Evolutionary conservation across 2,797 vertebrate genomes (phyloP).

Genomic region (Pagetopsis macropterus): DNA sequence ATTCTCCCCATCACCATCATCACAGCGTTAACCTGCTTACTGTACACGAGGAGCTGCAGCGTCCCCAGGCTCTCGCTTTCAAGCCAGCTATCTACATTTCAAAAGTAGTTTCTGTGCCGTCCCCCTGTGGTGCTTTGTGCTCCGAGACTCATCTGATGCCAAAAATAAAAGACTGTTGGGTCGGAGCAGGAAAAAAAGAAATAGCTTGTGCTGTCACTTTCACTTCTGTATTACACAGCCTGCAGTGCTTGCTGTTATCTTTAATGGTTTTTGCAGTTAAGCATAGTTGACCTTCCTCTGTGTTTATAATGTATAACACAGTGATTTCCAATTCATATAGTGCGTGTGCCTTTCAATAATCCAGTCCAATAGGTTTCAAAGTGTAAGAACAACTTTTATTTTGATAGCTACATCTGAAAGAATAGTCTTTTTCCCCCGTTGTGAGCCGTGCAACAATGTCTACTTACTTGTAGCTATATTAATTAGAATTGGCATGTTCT

Average conservation of each 20-base stretch:
- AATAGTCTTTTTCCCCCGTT: no score
- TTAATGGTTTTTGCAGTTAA: constrained; percentile 9
- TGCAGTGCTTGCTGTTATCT: background rate
- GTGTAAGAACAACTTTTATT: background rate
- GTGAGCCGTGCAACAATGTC: background rate
- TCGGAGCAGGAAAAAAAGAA: constrained; percentile 31
- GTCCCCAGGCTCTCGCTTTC: constrained; percentile 21
- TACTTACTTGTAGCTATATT: background rate
- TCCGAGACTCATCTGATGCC: constrained; percentile 44
- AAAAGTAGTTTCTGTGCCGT: constrained; percentile 35
- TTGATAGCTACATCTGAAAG: background rate
- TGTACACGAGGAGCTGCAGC: background rate
- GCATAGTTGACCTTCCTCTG: background rate
- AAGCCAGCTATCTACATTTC: constrained; percentile 67
- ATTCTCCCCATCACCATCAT: background rate
- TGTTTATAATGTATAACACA: constrained; percentile 6
- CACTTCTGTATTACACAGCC: constrained; percentile 50
- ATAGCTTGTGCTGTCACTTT: constrained; percentile 38
- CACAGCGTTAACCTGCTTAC: constrained; percentile 5
- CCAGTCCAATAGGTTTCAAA: background rate
- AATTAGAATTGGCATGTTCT: background rate
- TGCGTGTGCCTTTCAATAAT: background rate
- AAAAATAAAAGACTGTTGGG: constrained; percentile 44
- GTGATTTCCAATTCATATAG: background rate
- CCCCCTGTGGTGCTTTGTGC: constrained; percentile 31